A percentile compares a stretch with the other conserved stretches of the same genome.
phyloP scores from a whole-genome alignment of 1,140 invertebrate genomes.

The Drosophila lini region DNA sequence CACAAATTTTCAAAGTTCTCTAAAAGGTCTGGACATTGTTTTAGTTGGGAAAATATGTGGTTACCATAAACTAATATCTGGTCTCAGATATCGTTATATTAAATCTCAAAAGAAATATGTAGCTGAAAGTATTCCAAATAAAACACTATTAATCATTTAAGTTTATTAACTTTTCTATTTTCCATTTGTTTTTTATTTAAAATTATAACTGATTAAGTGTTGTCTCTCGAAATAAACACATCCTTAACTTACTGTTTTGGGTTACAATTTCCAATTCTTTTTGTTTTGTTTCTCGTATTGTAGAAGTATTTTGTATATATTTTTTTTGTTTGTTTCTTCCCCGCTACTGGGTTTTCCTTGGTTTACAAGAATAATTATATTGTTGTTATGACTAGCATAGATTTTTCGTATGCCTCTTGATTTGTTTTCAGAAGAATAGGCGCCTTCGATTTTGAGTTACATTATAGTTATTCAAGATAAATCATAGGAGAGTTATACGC shows the following conservation, averaged over 20 bases:
- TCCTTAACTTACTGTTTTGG: constrained; percentile 62
- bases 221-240: constrained; percentile 71
- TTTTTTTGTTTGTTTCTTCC: constrained; percentile 34
- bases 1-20: no score
- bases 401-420: constrained; percentile 30
- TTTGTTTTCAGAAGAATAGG: constrained; percentile 48
- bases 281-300: constrained; percentile 68
- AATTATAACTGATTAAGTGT: constrained; percentile 68
- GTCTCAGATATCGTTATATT: no score
- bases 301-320: constrained; percentile 68
- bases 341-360: constrained; percentile 57
- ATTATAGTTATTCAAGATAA: constrained; percentile 41
- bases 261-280: constrained; percentile 62
- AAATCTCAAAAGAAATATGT: no score
- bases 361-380: constrained; percentile 77
- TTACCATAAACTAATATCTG: no score
- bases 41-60: no score
- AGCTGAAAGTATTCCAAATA: neutral
- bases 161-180: constrained; percentile 74
- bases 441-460: constrained; percentile 28
- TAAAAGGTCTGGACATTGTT: no score
- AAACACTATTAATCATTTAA: constrained; percentile 5
- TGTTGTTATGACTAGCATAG: constrained; percentile 60
- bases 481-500: constrained; percentile 61
- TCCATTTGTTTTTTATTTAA: constrained; percentile 62